A percentile compares a stretch with the other conserved stretches of the same genome.
phyloP scores from a whole-genome alignment of 2,113 vertebrate genomes.

The Hippocampus guttulatus region DNA sequence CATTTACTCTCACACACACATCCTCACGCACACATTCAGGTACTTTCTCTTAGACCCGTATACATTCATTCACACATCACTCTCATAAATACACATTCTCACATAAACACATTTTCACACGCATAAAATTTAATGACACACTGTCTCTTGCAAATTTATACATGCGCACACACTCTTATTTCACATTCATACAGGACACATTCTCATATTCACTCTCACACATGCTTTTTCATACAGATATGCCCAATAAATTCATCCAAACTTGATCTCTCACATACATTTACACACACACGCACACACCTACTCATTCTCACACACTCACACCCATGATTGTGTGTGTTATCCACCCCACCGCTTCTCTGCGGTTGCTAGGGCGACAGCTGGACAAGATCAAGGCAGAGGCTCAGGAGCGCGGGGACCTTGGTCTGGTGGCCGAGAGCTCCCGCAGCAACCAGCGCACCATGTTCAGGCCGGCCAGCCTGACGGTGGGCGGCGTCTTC shows the following conservation, averaged over 20 bases:
- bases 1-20: not conserved
- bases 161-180: not conserved
- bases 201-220: not conserved
- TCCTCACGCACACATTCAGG: too few species aligned
- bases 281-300: not conserved
- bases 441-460: constrained; percentile 86
- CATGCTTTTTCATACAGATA: not conserved
- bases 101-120: not conserved
- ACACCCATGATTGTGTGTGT: not conserved
- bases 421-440: constrained; percentile 85
- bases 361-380: constrained; percentile 78
- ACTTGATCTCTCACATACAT: not conserved
- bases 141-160: constrained; percentile 2
- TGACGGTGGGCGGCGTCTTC: constrained; percentile 79
- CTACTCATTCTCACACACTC: too few species aligned
- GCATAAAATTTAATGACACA: not conserved
- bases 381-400: constrained; percentile 83
- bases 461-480: constrained; percentile 80
- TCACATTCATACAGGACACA: not conserved
- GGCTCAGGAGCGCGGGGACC: constrained; percentile 81
- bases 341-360: constrained; percentile 22
- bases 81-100: not conserved
- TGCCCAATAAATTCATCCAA: too few species aligned
- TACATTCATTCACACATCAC: too few species aligned
- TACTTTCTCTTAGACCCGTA: too few species aligned